Conservation (phyloP, 2,113 vertebrate species). For the Eudyptes chrysolophus region DNA sequence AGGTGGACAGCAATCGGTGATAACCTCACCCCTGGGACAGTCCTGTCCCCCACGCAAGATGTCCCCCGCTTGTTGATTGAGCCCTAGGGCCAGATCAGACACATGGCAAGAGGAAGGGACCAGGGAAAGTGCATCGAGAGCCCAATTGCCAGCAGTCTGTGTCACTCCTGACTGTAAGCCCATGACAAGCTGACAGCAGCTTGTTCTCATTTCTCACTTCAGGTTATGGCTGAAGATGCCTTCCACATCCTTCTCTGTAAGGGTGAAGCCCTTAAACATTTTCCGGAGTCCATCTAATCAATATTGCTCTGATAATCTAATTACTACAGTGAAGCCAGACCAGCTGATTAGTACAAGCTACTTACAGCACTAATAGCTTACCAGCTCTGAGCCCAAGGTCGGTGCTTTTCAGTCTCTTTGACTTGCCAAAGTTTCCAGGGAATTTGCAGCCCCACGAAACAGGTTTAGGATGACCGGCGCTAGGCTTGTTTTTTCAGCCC, state of each 20-base stretch:
- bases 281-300: neutral
- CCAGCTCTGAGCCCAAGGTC: neutral
- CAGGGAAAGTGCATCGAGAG: fast-evolving
- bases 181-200: neutral
- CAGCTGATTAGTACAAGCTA: neutral
- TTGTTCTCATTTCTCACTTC: neutral
- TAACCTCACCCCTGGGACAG: neutral
- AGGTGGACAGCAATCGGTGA: neutral
- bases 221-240: neutral
- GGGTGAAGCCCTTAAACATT: neutral
- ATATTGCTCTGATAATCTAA: neutral
- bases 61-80: fast-evolving
- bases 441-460: neutral
- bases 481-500: neutral
- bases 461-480: neutral
- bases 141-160: neutral
- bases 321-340: neutral
- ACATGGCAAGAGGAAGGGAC: neutral
- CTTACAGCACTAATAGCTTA: neutral
- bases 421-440: neutral
- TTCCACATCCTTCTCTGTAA: neutral
- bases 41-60: neutral
- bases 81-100: neutral
- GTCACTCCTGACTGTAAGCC: neutral
- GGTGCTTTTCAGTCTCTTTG: neutral